Percentiles rank a stretch among this genome's conserved stretches.
phyloP scores from a whole-genome alignment of 2,797 vertebrate species.

The Falco naumanni region DNA sequence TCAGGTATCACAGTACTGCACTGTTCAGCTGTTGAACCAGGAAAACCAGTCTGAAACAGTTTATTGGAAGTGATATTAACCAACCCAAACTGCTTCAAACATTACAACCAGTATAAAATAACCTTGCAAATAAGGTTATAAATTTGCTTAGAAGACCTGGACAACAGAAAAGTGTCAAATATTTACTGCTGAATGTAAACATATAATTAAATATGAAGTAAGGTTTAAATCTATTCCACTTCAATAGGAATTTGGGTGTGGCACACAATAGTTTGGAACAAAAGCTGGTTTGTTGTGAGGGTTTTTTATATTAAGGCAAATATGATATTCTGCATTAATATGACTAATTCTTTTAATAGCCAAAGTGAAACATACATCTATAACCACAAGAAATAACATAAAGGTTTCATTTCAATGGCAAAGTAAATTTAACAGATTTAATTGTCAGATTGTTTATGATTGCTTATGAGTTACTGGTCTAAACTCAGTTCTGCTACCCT shows the following conservation, averaged over 20 bases:
- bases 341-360: background rate
- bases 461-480: background rate
- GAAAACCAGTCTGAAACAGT: background rate
- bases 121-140: background rate
- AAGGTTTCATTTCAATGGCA: background rate
- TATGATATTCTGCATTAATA: background rate
- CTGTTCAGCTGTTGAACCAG: background rate
- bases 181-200: background rate
- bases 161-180: background rate
- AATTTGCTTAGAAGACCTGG: background rate
- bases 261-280: background rate
- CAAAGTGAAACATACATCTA: background rate
- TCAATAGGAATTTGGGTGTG: background rate
- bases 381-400: background rate
- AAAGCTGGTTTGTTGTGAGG: background rate
- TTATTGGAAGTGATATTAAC: background rate
- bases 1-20: no score
- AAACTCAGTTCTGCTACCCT: background rate
- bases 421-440: background rate
- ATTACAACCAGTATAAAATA: background rate
- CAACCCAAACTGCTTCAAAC: background rate
- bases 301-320: background rate
- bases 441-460: background rate
- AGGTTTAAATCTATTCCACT: background rate
- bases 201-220: background rate